Percentiles rank a stretch among this genome's conserved stretches.
These are phyloP conservation scores for Megalops atlanticus DNA, from an alignment of 2,113 vertebrate genomes.

Conservation along the genomic window DNA sequence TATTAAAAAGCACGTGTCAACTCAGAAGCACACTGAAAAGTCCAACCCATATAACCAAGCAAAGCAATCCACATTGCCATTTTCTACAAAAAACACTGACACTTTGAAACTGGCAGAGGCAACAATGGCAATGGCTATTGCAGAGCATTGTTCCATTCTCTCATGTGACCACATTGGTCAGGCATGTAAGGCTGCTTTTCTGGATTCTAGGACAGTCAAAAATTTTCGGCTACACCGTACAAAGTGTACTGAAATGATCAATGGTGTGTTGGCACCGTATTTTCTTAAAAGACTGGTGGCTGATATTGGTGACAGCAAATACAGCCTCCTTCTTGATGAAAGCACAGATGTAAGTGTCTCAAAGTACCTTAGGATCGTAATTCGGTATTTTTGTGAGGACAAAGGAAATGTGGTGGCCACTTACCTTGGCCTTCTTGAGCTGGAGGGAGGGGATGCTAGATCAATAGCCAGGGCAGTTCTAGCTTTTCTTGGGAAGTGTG, in stretches of 20 bases:
- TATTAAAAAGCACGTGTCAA: slow-evolving; percentile 22
- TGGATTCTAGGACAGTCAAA: no score
- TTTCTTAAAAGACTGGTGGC: slow-evolving; percentile 17
- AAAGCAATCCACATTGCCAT: neutral
- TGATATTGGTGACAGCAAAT: slow-evolving; percentile 5
- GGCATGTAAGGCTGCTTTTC: no score
- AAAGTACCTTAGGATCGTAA: no score
- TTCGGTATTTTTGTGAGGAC: no score
- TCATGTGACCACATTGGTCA: no score
- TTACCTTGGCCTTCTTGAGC: neutral
- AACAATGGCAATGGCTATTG: neutral
- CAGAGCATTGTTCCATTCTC: neutral
- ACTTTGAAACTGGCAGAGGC: slow-evolving; percentile 11
- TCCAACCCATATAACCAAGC: no score
- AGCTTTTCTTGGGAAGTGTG: slow-evolving; percentile 31
- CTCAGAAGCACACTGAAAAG: slow-evolving; percentile 25
- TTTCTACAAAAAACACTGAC: slow-evolving; percentile 3
- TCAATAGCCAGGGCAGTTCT: slow-evolving; percentile 26
- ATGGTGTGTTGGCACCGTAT: slow-evolving; percentile 21
- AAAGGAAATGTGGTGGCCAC: no score
- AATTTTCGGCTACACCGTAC: neutral
- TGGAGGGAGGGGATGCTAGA: neutral
- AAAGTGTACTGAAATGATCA: slow-evolving; percentile 33
- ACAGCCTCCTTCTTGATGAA: slow-evolving; percentile 1
- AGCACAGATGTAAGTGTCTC: no score